A percentile compares a stretch with the other conserved stretches of the same genome.
phyloP scores from a whole-genome alignment of 2,888 invertebrate genomes.

The Acleris cristana region DNA sequence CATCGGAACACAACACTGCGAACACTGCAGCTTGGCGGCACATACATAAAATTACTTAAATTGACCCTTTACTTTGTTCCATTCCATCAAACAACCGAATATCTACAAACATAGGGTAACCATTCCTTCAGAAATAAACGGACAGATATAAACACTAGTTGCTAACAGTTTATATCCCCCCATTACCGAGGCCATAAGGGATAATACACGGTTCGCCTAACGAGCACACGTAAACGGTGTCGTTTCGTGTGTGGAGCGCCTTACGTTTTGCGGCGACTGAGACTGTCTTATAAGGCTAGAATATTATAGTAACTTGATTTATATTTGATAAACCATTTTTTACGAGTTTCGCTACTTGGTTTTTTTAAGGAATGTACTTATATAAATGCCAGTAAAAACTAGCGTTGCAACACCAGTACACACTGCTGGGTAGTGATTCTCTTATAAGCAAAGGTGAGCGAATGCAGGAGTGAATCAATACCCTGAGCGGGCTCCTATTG shows the following conservation, averaged over 20 bases:
- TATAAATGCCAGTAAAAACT: too few relatives aligned
- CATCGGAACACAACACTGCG: too few relatives aligned
- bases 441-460: too few relatives aligned
- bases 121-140: constrained; percentile 15
- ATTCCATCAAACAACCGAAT: not conserved
- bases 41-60: too few relatives aligned
- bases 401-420: too few relatives aligned
- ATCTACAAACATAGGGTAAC: not conserved
- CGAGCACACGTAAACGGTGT: constrained; percentile 42
- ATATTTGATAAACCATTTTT: not conserved
- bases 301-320: not conserved
- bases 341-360: too few relatives aligned
- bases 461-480: too few relatives aligned
- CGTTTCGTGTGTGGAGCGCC: constrained; percentile 29
- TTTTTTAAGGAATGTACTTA: too few relatives aligned
- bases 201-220: constrained; percentile 55
- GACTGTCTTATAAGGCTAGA: not conserved
- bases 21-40: too few relatives aligned
- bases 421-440: too few relatives aligned
- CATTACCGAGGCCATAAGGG: constrained; percentile 60
- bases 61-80: too few relatives aligned
- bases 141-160: constrained; percentile 51
- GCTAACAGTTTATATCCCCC: constrained; percentile 54
- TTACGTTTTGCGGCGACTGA: not conserved
- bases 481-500: too few relatives aligned